Evolutionary conservation across 2,113 vertebrate genomes (phyloP), one percentile per base, ranked within the genome.

Genomic region (Sphyrna mokarran): DNA sequence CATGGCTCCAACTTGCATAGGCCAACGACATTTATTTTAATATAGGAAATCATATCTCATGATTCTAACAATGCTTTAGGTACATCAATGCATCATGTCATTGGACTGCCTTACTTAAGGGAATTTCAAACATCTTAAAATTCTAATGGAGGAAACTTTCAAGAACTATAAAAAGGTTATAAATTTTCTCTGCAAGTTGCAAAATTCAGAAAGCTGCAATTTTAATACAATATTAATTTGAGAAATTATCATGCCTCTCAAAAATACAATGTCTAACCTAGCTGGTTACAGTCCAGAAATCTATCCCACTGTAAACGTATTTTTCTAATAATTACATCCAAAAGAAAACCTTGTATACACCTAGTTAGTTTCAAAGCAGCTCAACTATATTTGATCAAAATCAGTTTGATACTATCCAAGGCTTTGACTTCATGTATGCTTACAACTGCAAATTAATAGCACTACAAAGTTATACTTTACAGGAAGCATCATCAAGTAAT

Each of bases 311-410:
- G 22, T 13, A 48, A 70, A 70, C 16, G 43, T 91, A 66, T 66
- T 66, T 93, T n/a, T 48, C 11, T 23, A 70, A 48, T 48, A 72
- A 95, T 95, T 72, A 72, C 94, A 72, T 43, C 40, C 68, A 95
- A 95, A 1, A 18, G 68, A 95, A 95, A 70, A 29, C 29, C 66
- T 43, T 22, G 37, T 37, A 16, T 13, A 72, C 13, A 16, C 37
- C 68, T 54, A 72, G 72, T 43, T 95, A 72, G 40, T 63, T 95
- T 95, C 68, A 95, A 76, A 95, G 68, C 68, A 43, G 43, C 69
- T 40, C 11, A 94, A 40, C 26, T 69, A 70, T 37, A 69, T 40
- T 70, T 70, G 69, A 94, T 69, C 8, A 37, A 48, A 72, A 95
- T 72, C n/a, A 20, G 37, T 48, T 29, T 43, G 66, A 43, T 63